Percentiles rank a stretch among this genome's conserved stretches.
Conservation (phyloP, 1,140 invertebrate genomes). For the Drosophila bipectinata region DNA sequence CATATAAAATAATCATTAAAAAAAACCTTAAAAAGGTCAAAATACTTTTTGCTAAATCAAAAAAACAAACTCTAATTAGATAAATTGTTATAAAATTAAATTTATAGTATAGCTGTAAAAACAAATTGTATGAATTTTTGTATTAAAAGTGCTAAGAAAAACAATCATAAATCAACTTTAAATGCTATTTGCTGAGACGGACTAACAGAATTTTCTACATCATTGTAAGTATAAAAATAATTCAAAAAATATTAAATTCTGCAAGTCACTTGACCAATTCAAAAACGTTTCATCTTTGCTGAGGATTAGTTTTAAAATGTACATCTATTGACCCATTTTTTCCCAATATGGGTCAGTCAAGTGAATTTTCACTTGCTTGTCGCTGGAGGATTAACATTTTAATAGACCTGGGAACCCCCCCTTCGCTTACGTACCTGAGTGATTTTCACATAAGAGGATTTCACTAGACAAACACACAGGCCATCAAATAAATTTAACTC, state of each 20-base stretch:
- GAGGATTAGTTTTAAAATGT: not conserved
- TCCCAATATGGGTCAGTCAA: slow-evolving; percentile 18
- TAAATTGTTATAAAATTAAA: slow-evolving; percentile 46
- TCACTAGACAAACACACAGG: slow-evolving; percentile 27
- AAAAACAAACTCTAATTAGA: slow-evolving; percentile 19
- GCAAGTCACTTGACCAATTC: slow-evolving; percentile 8
- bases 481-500: slow-evolving; percentile 56
- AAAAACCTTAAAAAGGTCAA: slow-evolving; percentile 39
- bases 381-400: not conserved
- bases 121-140: slow-evolving; percentile 22
- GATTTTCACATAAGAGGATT: slow-evolving; percentile 51
- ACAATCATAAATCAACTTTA: not conserved
- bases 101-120: slow-evolving; percentile 26
- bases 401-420: not conserved
- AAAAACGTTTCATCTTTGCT: slow-evolving; percentile 38
- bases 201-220: slow-evolving; percentile 17
- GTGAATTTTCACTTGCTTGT: slow-evolving; percentile 11
- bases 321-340: slow-evolving; percentile 9
- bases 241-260: not conserved
- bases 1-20: slow-evolving; percentile 21
- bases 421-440: slow-evolving; percentile 4
- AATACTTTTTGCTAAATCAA: slow-evolving; percentile 20
- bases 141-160: slow-evolving; percentile 17
- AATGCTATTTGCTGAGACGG: slow-evolving; percentile 18
- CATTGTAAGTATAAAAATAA: slow-evolving; percentile 18